Percentiles rank a stretch among this genome's conserved stretches.
These are phyloP conservation scores for Macroglossus sobrinus DNA, from an alignment of 2,113 vertebrate genomes.

Conservation along the genomic window DNA sequence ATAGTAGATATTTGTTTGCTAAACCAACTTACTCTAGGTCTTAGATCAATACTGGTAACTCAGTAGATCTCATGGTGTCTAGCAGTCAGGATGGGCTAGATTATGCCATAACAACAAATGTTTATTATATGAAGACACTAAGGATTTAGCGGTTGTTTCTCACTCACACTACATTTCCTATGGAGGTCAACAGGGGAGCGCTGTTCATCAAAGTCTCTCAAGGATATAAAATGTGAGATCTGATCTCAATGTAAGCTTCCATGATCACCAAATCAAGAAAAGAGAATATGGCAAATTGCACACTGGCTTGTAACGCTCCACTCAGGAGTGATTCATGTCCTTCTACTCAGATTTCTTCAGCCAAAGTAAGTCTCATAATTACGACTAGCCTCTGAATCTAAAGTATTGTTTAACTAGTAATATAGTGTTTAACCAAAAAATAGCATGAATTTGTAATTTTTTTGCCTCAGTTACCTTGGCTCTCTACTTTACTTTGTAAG, in stretches of 20 bases:
- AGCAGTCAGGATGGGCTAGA: not conserved
- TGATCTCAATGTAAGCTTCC: not conserved
- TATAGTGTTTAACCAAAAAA: not conserved
- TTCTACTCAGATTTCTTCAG: slow-evolving; percentile 11
- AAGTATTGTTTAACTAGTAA: not conserved
- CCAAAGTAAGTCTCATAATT: not conserved
- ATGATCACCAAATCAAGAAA: not conserved
- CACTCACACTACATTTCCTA: not conserved
- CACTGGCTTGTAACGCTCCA: not conserved
- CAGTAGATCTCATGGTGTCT: not conserved
- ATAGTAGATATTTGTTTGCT: not conserved
- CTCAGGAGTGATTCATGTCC: not conserved
- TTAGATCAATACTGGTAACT: not conserved
- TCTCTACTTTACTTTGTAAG: slow-evolving; percentile 16
- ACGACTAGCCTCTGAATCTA: not conserved
- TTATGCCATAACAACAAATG: not conserved
- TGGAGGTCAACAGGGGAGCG: not conserved
- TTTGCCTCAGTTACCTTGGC: not conserved
- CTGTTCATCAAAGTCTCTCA: not conserved
- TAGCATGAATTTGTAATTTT: not conserved
- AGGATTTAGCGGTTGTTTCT: not conserved
- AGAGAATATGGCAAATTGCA: not conserved
- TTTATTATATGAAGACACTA: not conserved
- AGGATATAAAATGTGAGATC: not conserved
- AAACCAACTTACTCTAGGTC: slow-evolving; percentile 11